Evolutionary conservation across 2,797 vertebrate genomes (phyloP).

Genomic region (Fundulus diaphanus): DNA sequence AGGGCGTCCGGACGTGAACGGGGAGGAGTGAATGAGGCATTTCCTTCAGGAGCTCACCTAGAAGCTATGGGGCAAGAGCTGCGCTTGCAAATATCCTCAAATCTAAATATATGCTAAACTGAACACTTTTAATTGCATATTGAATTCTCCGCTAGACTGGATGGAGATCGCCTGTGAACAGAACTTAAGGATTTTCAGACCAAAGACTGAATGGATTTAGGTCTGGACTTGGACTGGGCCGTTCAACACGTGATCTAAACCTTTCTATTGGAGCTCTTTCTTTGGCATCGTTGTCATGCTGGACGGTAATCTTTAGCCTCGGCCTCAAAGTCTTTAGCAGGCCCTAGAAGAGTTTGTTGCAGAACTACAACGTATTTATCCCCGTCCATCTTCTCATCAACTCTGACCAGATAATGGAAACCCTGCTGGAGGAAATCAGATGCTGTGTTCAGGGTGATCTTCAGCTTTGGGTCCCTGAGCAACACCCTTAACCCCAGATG

Average conservation of each 20-base stretch:
- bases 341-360: not conserved
- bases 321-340: not conserved
- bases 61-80: not conserved
- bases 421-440: not conserved
- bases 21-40: not conserved
- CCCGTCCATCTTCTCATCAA: too few species aligned
- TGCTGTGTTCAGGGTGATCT: not conserved
- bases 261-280: not conserved
- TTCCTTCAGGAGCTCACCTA: not conserved
- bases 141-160: not conserved
- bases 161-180: not conserved
- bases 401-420: not conserved
- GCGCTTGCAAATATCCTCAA: not conserved
- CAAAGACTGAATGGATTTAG: not conserved
- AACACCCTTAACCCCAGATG: too few species aligned
- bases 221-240: not conserved
- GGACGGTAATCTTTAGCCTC: not conserved
- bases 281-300: not conserved
- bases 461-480: too few species aligned
- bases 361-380: not conserved
- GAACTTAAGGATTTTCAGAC: too few species aligned
- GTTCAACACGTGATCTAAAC: not conserved
- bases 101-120: not conserved
- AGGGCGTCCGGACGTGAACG: not conserved
- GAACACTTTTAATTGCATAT: not conserved